Conservation (phyloP, 2,113 vertebrate genomes). For the Tichodroma muraria region DNA sequence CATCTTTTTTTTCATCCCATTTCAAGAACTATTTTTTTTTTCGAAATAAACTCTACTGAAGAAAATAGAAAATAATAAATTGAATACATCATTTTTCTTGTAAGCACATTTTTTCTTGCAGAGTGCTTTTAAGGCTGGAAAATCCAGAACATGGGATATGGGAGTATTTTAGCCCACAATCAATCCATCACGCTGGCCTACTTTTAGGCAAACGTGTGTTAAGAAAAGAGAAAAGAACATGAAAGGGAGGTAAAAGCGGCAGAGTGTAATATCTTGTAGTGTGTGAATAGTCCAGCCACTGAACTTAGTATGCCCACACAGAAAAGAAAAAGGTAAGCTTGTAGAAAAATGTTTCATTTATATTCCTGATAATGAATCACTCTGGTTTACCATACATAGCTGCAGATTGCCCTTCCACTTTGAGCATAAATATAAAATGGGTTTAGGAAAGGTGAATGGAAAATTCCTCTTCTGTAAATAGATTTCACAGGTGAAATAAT, state of each 20-base stretch:
- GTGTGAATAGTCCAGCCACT: neutral
- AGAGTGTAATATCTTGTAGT: neutral
- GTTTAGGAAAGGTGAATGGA: neutral
- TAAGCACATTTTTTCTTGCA: neutral
- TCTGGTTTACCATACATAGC: neutral
- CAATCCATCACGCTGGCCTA: conserved; percentile 24
- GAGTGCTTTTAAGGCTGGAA: neutral
- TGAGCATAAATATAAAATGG: neutral
- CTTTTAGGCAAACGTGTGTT: neutral
- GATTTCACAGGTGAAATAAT: conserved; percentile 7
- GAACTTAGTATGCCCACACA: neutral
- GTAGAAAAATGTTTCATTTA: neutral
- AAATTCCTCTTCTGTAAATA: conserved; percentile 1
- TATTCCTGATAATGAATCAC: neutral
- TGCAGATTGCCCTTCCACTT: neutral
- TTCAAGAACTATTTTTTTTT: neutral
- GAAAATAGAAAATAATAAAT: neutral
- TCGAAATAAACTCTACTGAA: neutral
- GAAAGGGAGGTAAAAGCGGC: neutral
- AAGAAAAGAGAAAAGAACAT: conserved; percentile 16
- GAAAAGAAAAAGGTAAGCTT: neutral
- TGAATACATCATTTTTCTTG: neutral
- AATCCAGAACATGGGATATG: neutral
- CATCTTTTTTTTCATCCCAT: neutral
- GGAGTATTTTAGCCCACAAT: conserved; percentile 24